Percentiles rank a stretch among this genome's conserved stretches.
Evolutionary conservation across 2,113 vertebrate species (phyloP).

Genomic region (Heteronetta atricapilla): DNA sequence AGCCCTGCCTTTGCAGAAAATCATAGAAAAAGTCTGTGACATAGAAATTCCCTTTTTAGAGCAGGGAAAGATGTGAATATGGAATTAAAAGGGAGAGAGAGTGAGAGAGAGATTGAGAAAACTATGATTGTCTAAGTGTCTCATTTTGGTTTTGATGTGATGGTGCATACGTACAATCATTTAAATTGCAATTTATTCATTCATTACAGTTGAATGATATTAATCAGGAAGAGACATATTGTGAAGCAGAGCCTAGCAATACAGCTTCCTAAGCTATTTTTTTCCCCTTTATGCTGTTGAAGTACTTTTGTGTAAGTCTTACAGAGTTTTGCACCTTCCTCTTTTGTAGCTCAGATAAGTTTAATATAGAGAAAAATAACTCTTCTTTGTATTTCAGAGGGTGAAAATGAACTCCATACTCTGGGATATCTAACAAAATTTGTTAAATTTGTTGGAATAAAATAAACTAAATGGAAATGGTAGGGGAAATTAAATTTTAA

Average conservation of each 20-base stretch:
- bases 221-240: constrained; percentile 56
- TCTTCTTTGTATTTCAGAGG: background rate
- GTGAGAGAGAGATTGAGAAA: background rate
- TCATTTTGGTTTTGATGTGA: constrained; percentile 49
- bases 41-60: constrained; percentile 1
- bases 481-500: constrained; percentile 7
- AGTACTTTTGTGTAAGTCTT: constrained; percentile 19
- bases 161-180: constrained; percentile 19
- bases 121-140: constrained; percentile 44
- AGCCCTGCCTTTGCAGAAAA: background rate
- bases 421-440: background rate
- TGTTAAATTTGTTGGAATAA: background rate
- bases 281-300: background rate
- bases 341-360: constrained; percentile 10
- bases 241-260: constrained; percentile 19
- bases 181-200: constrained; percentile 65
- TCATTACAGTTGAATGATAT: constrained; percentile 45
- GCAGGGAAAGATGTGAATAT: background rate
- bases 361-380: constrained; percentile 42
- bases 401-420: background rate
- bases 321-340: constrained; percentile 20
- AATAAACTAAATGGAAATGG: background rate
- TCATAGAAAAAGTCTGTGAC: background rate
- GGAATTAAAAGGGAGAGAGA: too few species aligned
- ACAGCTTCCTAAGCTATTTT: constrained; percentile 7